Evolutionary conservation across 2,113 vertebrate genomes (phyloP).

Genomic region (Miniopterus natalensis): DNA sequence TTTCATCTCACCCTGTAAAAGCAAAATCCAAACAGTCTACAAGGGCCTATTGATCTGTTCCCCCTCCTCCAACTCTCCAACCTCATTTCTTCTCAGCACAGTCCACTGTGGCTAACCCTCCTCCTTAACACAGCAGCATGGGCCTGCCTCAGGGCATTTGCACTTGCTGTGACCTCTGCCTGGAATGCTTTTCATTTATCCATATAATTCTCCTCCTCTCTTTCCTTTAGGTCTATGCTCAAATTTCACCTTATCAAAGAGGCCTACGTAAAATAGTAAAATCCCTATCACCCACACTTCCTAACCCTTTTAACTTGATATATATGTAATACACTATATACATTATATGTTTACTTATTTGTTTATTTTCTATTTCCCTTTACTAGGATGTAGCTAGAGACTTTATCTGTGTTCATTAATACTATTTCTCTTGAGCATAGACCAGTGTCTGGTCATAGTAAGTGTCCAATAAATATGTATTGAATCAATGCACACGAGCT

Average conservation of each 20-base stretch:
- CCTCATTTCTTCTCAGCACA: background rate
- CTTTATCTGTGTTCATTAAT: background rate
- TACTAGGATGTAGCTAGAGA: background rate
- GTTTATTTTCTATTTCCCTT: background rate
- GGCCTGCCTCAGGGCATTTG: background rate
- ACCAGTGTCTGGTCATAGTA: background rate
- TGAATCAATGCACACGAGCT: background rate
- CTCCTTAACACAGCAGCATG: background rate
- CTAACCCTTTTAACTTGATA: background rate
- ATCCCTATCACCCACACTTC: background rate
- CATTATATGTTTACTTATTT: background rate
- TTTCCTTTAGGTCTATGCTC: background rate
- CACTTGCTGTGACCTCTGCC: background rate
- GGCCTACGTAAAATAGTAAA: background rate
- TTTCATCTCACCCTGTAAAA: background rate
- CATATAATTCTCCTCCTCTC: background rate
- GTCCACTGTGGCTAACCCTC: too few relatives aligned
- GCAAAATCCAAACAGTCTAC: background rate
- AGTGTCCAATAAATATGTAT: background rate
- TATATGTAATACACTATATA: background rate
- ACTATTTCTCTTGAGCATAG: background rate
- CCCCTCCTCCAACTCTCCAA: background rate
- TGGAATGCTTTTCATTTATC: background rate
- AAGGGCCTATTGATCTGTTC: background rate
- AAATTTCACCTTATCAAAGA: background rate